These are phyloP conservation scores for Muntiacus reevesi DNA, from an alignment of 2,113 vertebrate genomes.

Conservation along the genomic window DNA sequence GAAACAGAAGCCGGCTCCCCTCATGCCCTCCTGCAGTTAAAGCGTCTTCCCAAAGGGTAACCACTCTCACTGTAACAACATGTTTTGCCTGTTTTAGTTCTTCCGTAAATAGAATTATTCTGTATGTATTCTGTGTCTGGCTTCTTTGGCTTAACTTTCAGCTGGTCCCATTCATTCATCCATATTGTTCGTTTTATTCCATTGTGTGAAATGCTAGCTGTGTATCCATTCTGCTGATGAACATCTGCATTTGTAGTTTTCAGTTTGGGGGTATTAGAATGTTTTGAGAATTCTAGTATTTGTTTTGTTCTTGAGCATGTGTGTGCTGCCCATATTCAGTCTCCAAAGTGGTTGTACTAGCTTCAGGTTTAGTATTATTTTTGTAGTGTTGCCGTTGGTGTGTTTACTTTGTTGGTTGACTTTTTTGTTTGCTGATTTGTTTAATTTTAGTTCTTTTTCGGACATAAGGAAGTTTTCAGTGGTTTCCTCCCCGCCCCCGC, in stretches of 20 bases:
- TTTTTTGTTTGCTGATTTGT: not conserved
- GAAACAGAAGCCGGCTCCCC: not conserved
- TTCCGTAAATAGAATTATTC: not conserved
- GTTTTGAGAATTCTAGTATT: not conserved
- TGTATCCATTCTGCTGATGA: not conserved
- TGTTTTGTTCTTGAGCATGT: not conserved
- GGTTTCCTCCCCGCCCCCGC: not conserved
- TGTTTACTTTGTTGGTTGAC: not conserved
- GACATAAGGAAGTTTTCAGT: not conserved
- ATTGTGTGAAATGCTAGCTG: not conserved
- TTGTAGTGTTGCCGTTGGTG: not conserved
- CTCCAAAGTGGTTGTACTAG: not conserved
- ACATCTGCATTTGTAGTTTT: not conserved
- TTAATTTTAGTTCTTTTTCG: not conserved
- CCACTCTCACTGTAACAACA: not conserved
- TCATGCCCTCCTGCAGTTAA: not conserved
- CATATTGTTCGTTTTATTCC: not conserved
- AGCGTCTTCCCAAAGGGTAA: not conserved
- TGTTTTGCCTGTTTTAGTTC: not conserved
- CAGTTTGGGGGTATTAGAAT: not conserved
- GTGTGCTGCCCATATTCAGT: not conserved
- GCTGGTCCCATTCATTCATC: not conserved
- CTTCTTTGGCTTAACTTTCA: not conserved
- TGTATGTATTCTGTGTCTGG: not conserved
- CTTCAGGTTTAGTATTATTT: not conserved